phyloP scores from a whole-genome alignment of 2,888 invertebrate species.

The Leucoma salicis region DNA sequence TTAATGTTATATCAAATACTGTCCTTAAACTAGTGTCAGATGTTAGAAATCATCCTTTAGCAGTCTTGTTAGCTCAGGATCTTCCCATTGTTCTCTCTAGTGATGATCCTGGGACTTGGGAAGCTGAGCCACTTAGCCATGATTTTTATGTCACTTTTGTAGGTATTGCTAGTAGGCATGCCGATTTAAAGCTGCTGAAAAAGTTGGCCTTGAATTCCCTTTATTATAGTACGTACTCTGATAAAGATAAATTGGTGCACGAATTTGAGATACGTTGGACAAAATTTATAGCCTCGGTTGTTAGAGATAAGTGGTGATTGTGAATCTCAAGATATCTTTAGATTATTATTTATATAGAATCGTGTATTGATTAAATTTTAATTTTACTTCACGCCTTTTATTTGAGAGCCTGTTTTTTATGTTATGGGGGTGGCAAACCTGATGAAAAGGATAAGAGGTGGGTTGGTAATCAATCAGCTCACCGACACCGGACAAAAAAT shows the following conservation, averaged over 20 bases:
- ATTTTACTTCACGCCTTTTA: too few relatives aligned
- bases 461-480: too few relatives aligned
- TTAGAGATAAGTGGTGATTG: constrained; percentile 36
- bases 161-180: constrained; percentile 86
- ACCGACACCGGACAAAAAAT: too few relatives aligned
- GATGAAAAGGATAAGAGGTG: too few relatives aligned
- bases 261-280: constrained; percentile 71
- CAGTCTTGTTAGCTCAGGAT: constrained; percentile 83
- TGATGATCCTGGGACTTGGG: constrained; percentile 91
- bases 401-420: too few relatives aligned
- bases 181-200: constrained; percentile 87
- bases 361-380: neutral
- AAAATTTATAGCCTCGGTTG: constrained; percentile 56
- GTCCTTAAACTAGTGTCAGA: constrained; percentile 87
- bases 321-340: constrained; percentile 2
- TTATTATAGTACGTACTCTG: constrained; percentile 83
- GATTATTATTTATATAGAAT: too few relatives aligned
- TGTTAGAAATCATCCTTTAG: constrained; percentile 89
- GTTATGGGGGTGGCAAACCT: too few relatives aligned
- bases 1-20: constrained; percentile 91
- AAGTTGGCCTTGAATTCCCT: constrained; percentile 89
- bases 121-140: constrained; percentile 86
- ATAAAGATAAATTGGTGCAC: constrained; percentile 48
- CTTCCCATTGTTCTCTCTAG: constrained; percentile 88
- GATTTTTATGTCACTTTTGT: constrained; percentile 89